Base-by-base conservation (phyloP, 2,797 vertebrate species). In the Sebastes steindachneri region DNA sequence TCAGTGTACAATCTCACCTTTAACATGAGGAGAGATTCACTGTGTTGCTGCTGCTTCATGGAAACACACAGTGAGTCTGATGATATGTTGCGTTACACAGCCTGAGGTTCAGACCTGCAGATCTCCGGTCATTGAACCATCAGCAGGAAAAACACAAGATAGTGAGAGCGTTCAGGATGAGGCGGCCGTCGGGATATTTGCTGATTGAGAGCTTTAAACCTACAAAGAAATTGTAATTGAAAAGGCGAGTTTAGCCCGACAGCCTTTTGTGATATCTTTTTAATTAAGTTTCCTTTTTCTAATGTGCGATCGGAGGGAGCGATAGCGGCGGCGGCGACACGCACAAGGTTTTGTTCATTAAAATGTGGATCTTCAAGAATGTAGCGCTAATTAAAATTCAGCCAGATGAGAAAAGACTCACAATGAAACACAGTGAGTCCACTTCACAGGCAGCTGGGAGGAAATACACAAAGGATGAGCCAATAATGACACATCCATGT, bases 221-320 rank as follows among this genome's bases (percentile, higher is more conserved):
- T 70, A 87, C 86, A 94, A 89, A 89, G 90, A 83, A 88, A 86
- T 73, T 85, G 76, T 93, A 94, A 94, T 93, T 95, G 92, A 94
- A 95, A 94, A 93, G 73, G 83, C 75, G 87, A 89, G 87, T 92
- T 86, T 85, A 93, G 93, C 86, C 92, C 86, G 89, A 92, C 89
- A 94, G 93, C 86, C 88, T 88, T 93, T 91, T 92, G 88, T 93
- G 88, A 94, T 94, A 94, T 94, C 93, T 93, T 95, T 95, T 95
- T 95, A 95, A 95, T 95, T 95, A 95, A 91, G 86, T 93, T 94
- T 92, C 87, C 81, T 92, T 94, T 45, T 94, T 90, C 86, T 89
- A 84, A 92, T 75, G 88, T 85, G 88, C 75, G 90, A 93, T 91
- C 51, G 63, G 81, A 28, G 81, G 57, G 51, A 81, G 73, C 68